Percentiles rank a stretch among this genome's conserved stretches.
Evolutionary conservation across 2,113 vertebrate species (phyloP).

Genomic region (Heterotis niloticus): DNA sequence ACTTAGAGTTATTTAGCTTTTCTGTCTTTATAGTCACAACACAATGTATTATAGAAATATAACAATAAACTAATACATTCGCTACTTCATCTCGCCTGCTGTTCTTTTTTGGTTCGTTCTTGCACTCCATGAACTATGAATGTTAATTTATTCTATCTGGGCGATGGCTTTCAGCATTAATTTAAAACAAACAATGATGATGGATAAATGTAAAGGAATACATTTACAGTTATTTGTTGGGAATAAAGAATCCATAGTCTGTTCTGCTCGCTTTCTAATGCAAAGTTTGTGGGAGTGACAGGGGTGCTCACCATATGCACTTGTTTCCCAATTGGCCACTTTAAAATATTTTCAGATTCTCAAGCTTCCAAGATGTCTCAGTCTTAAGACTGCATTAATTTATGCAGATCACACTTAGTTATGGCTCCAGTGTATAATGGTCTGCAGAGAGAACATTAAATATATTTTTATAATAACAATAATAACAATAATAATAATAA

Average conservation of each 20-base stretch:
- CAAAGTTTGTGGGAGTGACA: constrained; percentile 43
- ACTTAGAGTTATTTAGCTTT: too few relatives aligned
- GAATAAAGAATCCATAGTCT: constrained; percentile 44
- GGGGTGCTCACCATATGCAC: background rate
- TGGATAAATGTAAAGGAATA: constrained; percentile 57
- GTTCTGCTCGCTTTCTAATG: constrained; percentile 61
- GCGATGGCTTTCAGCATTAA: constrained; percentile 56
- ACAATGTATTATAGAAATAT: too few relatives aligned
- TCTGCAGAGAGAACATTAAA: background rate
- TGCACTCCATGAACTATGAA: constrained; percentile 41
- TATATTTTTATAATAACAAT: too few relatives aligned
- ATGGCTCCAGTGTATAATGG: background rate
- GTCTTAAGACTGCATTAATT: constrained; percentile 24
- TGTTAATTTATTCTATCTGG: constrained; percentile 54
- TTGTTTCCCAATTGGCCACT: background rate
- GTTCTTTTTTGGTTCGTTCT: constrained; percentile 38
- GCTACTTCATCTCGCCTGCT: background rate
- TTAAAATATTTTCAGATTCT: too few relatives aligned
- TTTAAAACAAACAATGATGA: constrained; percentile 64
- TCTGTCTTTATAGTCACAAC: too few relatives aligned
- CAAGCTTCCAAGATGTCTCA: constrained; percentile 17
- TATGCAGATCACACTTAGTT: constrained; percentile 1
- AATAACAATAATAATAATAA: too few relatives aligned
- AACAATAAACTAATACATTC: too few relatives aligned
- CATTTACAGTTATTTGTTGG: constrained; percentile 61